A percentile compares a stretch with the other conserved stretches of the same genome.
Evolutionary conservation across 2,797 vertebrate genomes (phyloP).

Genomic region (Sarcoramphus papa): DNA sequence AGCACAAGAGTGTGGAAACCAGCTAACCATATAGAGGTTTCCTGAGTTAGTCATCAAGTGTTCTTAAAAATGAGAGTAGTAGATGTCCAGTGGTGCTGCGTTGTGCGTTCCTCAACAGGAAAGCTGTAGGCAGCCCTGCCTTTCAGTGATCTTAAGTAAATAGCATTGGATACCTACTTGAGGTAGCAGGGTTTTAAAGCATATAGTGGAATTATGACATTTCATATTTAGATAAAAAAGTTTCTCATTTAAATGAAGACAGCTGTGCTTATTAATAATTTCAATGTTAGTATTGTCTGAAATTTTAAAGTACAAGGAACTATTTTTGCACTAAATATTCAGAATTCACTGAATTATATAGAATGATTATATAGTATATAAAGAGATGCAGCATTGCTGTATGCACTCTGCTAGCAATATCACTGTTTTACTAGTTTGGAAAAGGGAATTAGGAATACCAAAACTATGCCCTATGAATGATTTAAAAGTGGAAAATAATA

Average conservation of each 20-base stretch:
- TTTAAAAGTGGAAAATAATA: not conserved
- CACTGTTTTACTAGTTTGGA: not conserved
- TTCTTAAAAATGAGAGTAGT: not conserved
- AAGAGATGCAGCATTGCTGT: not conserved
- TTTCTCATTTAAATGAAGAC: not conserved
- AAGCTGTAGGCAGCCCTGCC: not conserved
- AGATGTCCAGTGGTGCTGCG: rapidly evolving
- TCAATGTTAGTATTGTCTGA: not conserved
- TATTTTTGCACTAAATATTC: not conserved
- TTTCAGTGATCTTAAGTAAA: not conserved
- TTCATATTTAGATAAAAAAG: not conserved
- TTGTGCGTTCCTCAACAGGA: not conserved
- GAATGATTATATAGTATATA: not conserved
- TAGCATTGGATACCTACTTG: not conserved
- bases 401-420: not conserved
- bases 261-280: not conserved
- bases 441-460: not conserved
- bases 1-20: not conserved
- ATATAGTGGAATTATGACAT: not conserved
- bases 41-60: not conserved
- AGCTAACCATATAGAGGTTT: not conserved
- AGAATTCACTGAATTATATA: not conserved
- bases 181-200: not conserved
- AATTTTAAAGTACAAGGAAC: not conserved
- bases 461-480: not conserved